These are phyloP conservation scores for Melanotaenia pygmaea DNA, from an alignment of 2,797 vertebrate genomes.

Conservation along the genomic window DNA sequence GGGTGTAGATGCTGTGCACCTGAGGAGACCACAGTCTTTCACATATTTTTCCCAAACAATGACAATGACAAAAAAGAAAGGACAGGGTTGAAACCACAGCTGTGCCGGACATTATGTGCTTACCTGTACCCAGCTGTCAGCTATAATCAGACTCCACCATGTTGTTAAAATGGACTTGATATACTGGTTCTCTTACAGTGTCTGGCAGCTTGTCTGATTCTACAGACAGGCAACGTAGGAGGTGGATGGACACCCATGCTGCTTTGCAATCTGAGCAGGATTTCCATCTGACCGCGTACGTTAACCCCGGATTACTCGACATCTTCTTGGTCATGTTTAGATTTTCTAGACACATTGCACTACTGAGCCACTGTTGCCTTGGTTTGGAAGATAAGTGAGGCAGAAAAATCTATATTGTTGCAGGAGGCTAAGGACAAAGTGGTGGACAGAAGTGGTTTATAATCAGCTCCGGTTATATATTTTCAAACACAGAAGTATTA, in stretches of 20 bases:
- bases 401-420: constrained; percentile 50
- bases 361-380: constrained; percentile 36
- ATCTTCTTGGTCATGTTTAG: constrained; percentile 68
- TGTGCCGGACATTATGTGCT: constrained; percentile 45
- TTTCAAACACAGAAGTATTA: neutral
- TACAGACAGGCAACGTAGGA: constrained; percentile 57
- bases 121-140: constrained; percentile 65
- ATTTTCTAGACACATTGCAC: constrained; percentile 55
- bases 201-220: constrained; percentile 66
- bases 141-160: constrained; percentile 55
- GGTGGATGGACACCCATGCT: constrained; percentile 70
- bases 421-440: constrained; percentile 39
- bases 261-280: constrained; percentile 81
- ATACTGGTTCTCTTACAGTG: constrained; percentile 30
- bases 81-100: constrained; percentile 46
- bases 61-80: constrained; percentile 28
- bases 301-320: constrained; percentile 76
- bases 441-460: neutral
- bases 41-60: constrained; percentile 22
- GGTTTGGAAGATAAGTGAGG: constrained; percentile 55
- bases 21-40: constrained; percentile 15
- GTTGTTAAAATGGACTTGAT: constrained; percentile 56
- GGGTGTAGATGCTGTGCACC: constrained; percentile 28
- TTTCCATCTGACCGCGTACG: constrained; percentile 72
- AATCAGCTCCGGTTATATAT: neutral